phyloP scores from a whole-genome alignment of 2,113 vertebrate genomes.

The Bubo blakistoni region DNA sequence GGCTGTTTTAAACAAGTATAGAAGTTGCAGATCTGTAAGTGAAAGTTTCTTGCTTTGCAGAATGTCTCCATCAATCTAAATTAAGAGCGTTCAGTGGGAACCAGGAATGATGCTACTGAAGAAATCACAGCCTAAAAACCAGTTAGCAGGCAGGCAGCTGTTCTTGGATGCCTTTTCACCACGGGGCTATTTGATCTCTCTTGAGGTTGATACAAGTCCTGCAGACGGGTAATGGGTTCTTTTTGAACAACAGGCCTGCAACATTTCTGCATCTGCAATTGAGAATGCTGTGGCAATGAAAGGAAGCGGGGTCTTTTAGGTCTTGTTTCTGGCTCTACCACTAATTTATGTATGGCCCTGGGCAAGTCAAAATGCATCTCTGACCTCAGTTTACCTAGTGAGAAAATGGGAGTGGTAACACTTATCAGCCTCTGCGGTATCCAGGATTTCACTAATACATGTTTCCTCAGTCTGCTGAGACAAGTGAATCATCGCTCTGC shows the following conservation, averaged over 20 bases:
- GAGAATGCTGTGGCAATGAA: not conserved
- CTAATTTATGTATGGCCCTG: conserved; percentile 36
- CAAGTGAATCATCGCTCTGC: not conserved
- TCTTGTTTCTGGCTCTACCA: conserved; percentile 39
- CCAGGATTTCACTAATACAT: not conserved
- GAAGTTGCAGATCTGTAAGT: not conserved
- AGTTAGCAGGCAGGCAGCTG: conserved; percentile 33
- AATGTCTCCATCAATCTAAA: not conserved
- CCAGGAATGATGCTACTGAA: not conserved
- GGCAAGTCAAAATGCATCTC: conserved; percentile 27
- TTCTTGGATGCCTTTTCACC: not conserved
- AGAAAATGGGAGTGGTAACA: conserved; percentile 31
- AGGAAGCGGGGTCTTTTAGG: conserved; percentile 2
- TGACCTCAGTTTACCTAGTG: conserved; percentile 47
- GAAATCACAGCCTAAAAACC: not conserved
- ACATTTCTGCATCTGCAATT: conserved; percentile 15
- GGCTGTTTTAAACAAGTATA: not conserved
- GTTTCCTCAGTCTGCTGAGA: conserved; percentile 9
- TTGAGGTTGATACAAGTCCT: not conserved
- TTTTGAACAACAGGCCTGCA: conserved; percentile 13
- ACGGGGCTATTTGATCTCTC: conserved; percentile 29
- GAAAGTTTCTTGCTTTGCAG: conserved; percentile 17
- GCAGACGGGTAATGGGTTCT: not conserved
- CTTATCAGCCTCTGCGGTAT: not conserved
- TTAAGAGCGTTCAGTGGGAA: not conserved